Evolutionary conservation across 2,888 invertebrate species (phyloP).

Genomic region (Sesia bembeciformis): DNA sequence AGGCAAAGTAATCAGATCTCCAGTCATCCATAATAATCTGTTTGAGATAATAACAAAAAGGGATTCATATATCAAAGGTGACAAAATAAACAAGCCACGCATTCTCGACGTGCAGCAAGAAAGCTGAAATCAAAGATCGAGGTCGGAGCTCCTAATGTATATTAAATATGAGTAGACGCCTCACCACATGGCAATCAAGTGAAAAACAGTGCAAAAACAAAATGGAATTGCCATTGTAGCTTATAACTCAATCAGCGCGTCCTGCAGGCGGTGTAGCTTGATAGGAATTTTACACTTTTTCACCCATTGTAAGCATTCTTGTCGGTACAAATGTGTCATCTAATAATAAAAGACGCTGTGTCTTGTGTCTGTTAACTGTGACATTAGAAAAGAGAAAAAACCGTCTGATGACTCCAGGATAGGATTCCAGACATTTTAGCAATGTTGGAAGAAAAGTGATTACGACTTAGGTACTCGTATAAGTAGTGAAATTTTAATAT

Average conservation of each 20-base stretch:
- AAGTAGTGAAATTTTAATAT: no score
- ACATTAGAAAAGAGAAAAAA: slow-evolving; percentile 26
- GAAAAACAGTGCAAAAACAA: slow-evolving; percentile 66
- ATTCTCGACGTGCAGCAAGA: slow-evolving; percentile 48
- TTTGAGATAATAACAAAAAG: slow-evolving; percentile 53
- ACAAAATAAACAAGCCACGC: slow-evolving; percentile 65
- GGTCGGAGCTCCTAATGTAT: slow-evolving; percentile 53
- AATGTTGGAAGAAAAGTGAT: no score
- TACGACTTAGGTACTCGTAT: no score
- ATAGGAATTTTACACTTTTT: slow-evolving; percentile 68
- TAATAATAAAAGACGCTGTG: background rate
- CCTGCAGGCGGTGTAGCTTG: slow-evolving; percentile 20
- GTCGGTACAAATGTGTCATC: slow-evolving; percentile 14
- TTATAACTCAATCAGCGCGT: slow-evolving; percentile 68
- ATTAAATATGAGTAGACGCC: slow-evolving; percentile 41
- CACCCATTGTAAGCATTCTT: slow-evolving; percentile 55
- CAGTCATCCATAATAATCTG: slow-evolving; percentile 42
- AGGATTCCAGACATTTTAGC: no score
- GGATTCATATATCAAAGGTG: slow-evolving; percentile 61
- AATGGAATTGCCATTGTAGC: slow-evolving; percentile 65
- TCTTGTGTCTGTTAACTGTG: slow-evolving; percentile 6
- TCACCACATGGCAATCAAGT: slow-evolving; percentile 48
- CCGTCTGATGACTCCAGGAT: no score
- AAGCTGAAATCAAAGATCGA: slow-evolving; percentile 35
- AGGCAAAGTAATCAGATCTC: slow-evolving; percentile 33